Base-by-base conservation (phyloP, 2,797 vertebrate genomes). In the Kryptopterus vitreolus region DNA sequence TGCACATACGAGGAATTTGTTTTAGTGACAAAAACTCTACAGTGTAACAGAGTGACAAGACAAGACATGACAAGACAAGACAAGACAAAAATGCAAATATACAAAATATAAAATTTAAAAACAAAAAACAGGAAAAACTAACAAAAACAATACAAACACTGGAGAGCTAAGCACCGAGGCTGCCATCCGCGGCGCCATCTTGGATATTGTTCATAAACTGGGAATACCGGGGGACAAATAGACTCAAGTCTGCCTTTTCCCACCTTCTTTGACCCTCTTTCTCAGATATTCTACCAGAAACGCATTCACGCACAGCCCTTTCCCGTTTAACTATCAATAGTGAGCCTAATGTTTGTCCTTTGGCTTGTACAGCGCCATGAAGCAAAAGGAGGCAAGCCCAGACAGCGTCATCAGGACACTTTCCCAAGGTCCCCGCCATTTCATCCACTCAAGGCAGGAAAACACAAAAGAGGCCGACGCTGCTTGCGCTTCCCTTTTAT, bases 361-460 rank as follows among this genome's bases (percentile, higher is more conserved):
- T 71, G 69, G 26, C 50, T 53, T 33, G 69, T 33, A 71, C 69
- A 53, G 31, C 29, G 20, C 22, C 48, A 31, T 26, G 53, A 10
- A 73, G 22, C 35, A 20, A 43, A 74, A 59, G 24, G 53, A 18
- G 71, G 43, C 53, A 26, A 74, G 26, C 53, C 53, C 71, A 80
- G 68, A 63, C 43, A 22, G 57, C 18, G 20, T 53, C 71, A 79
- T 78, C 72, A 82, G 80, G 58, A 79, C 71, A 80, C 35, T 84
- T 86, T 72, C 72, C 71, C 78, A 84, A 82, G 65, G 80, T 73
- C 75, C 26, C 33, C 66, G 26, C 20, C 20, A 7, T 46, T 46
- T 18, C 43, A 71, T 73, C 58, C 59, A 59, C 38, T 52, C 62
- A 71, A 81, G 76, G 50, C 69, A 8, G 18, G 18, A 4, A 71